Base-by-base conservation (phyloP, 2,113 vertebrate genomes). In the Ptyas mucosa region DNA sequence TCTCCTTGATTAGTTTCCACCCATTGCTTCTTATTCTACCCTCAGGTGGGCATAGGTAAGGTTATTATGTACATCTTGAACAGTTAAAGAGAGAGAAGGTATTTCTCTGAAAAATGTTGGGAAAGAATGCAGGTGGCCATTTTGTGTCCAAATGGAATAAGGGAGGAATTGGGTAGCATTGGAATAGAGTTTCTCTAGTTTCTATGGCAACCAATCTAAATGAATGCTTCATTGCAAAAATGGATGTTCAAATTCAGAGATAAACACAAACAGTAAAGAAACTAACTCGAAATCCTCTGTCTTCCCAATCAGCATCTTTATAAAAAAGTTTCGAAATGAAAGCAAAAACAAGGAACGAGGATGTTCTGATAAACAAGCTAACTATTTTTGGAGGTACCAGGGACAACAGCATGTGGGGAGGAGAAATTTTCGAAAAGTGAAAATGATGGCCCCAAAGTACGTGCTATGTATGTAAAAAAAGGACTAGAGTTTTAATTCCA, bases 171-270 rank as follows among this genome's bases (percentile, higher is more conserved):
- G 86, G 43, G 26, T 54, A 51, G 21, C 51, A 92, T 93, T 95
- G 49, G 90, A 96, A 94, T 93, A 85, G 88, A 91, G 52, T 87
- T 94, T 91, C 94, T 95, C 90, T 89, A 93, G 96, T 97, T 97
- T 95, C 97, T 92, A 96, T 97, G 93, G 96, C 75, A 96, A 97
- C 95, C 64, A 93, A 90, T 91, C 93, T 93, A 95, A 95, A 95
- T 96, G 96, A 97, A 95, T 95, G 93, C 93, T 92, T 95, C 91
- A 93, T 94, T 91, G 89, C 92, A 96, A 92, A 97, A 96, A 91
- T 43, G 55, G 85, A 94, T 64, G 85, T 92, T 93, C 91, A 94
- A 95, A 96, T 94, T 95, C 95, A 91, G 94, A 94, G 91, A 96
- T 91, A 86, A 94, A 39, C 26, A 52, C 53, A 89, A 89, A 39